Percentiles rank a stretch among this genome's conserved stretches.
These are phyloP conservation scores for Aspidiotus rigidus DNA, from an alignment of 2,888 invertebrate species.

Conservation along the genomic window DNA sequence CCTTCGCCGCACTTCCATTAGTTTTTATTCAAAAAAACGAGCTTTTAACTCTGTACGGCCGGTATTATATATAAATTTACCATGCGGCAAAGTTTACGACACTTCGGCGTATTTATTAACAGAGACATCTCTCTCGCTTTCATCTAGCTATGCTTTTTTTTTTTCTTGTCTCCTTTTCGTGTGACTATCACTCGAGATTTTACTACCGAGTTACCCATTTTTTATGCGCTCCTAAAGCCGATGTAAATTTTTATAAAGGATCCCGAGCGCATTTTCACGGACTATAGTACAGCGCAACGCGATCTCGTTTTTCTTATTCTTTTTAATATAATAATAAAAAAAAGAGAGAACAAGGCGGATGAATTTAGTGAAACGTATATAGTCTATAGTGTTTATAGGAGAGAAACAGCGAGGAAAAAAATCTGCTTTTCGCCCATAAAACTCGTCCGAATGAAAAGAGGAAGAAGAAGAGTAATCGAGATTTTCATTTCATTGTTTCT, in stretches of 20 bases:
- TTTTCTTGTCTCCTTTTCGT: neutral
- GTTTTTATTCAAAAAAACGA: neutral
- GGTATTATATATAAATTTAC: constrained; percentile 5
- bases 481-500: neutral
- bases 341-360: neutral
- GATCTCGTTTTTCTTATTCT: constrained; percentile 13
- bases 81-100: constrained; percentile 11
- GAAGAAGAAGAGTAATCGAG: constrained; percentile 8
- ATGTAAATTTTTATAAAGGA: constrained; percentile 16
- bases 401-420: neutral
- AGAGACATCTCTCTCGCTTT: constrained; percentile 8
- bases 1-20: neutral
- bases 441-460: constrained; percentile 9
- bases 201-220: constrained; percentile 13
- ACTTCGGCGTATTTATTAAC: constrained; percentile 15
- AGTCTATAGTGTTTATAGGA: neutral
- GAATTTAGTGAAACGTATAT: neutral
- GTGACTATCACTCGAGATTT: constrained; percentile 18
- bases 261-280: constrained; percentile 3
- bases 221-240: constrained; percentile 14
- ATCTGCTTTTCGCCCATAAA: constrained; percentile 13
- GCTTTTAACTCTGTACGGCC: constrained; percentile 1
- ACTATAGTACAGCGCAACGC: constrained; percentile 8
- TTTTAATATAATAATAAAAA: constrained; percentile 9
- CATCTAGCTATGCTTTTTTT: too few species aligned